Conservation (phyloP, 2,888 invertebrate genomes). For the Geotrupes spiniger region DNA sequence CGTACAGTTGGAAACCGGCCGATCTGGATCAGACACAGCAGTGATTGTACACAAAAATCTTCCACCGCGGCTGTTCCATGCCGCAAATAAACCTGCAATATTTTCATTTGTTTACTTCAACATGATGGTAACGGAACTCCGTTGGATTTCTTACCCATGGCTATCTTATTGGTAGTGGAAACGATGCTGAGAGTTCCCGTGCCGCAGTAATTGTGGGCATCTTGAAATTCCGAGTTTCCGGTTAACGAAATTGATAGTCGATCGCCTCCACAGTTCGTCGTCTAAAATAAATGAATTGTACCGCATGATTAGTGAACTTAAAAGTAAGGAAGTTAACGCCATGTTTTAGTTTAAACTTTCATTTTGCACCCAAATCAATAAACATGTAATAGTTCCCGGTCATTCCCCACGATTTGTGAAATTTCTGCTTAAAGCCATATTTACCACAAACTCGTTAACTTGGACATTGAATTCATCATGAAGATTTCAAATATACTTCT, state of each 20-base stretch:
- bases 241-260: conserved; percentile 53
- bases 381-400: no score
- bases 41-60: conserved; percentile 51
- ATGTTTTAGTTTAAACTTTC: no score
- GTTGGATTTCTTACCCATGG: conserved; percentile 34
- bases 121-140: neutral
- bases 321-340: no score
- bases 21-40: conserved; percentile 28
- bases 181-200: conserved; percentile 42
- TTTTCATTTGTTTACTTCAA: neutral
- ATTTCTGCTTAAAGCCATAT: no score
- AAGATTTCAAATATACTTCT: no score
- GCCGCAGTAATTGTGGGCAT: conserved; percentile 57
- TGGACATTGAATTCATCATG: no score
- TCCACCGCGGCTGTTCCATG: conserved; percentile 48
- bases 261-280: conserved; percentile 50
- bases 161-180: conserved; percentile 36
- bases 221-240: conserved; percentile 50
- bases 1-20: no score
- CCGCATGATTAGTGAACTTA: no score
- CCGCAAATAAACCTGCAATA: conserved; percentile 48
- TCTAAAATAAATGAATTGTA: no score
- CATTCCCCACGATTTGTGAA: no score
- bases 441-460: no score
- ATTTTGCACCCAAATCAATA: no score